Conservation (phyloP, 37 sponge, comb jelly and placozoan species). For the Beroe forskalii region DNA sequence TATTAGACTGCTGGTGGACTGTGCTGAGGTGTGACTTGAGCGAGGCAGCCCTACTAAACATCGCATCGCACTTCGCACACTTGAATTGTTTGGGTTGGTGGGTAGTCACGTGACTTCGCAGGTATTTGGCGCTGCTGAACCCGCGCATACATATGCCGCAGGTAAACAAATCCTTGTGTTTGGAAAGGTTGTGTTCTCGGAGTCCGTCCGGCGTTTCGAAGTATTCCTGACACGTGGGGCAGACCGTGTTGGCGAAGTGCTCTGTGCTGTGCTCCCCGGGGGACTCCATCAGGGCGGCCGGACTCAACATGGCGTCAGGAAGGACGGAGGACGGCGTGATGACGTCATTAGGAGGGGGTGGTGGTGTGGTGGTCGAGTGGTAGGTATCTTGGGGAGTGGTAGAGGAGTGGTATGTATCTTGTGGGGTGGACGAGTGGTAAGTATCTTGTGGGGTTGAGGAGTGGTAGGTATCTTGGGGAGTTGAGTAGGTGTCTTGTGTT, state of each 20-base stretch:
- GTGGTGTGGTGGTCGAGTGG: too few relatives aligned
- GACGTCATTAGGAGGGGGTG: too few relatives aligned
- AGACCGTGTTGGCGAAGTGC: background rate
- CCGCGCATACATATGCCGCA: conserved; percentile 29
- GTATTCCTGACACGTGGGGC: background rate
- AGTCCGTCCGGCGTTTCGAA: background rate
- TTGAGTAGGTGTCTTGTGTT: too few relatives aligned
- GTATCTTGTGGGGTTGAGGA: too few relatives aligned
- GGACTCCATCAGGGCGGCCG: too few relatives aligned
- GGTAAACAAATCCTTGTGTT: conserved; percentile 30
- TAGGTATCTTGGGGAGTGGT: too few relatives aligned
- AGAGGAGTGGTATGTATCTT: too few relatives aligned
- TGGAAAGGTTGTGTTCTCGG: conserved; percentile 5
- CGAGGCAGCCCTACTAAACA: background rate
- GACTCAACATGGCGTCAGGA: too few relatives aligned
- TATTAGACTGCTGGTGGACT: background rate
- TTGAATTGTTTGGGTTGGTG: conserved; percentile 33
- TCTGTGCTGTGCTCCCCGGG: conserved; percentile 19
- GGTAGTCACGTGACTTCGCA: background rate
- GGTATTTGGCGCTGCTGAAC: background rate
- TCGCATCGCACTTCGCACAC: background rate
- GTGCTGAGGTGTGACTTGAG: background rate
- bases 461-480: too few relatives aligned
- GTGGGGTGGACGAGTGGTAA: too few relatives aligned
- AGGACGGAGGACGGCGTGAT: too few relatives aligned